Percentiles rank a stretch among this genome's conserved stretches.
These are phyloP conservation scores for Napeogenes inachia DNA, from an alignment of 2,888 invertebrate genomes.

Conservation along the genomic window DNA sequence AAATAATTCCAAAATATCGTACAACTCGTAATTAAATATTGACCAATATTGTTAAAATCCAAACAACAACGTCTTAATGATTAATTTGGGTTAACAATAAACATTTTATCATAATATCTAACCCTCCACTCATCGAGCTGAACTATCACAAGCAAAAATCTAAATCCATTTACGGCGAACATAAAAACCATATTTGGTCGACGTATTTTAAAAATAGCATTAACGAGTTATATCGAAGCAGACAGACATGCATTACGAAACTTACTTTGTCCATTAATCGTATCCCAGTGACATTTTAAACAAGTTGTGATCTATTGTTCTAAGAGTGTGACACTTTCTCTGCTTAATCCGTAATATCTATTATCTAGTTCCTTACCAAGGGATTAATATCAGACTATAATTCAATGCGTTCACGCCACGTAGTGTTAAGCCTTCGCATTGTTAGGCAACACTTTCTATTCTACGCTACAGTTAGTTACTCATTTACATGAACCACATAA, in stretches of 20 bases:
- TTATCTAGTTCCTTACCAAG: slow-evolving; percentile 58
- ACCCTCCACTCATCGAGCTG: slow-evolving; percentile 37
- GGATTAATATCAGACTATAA: slow-evolving; percentile 58
- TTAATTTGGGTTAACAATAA: too few relatives aligned
- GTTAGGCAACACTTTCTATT: slow-evolving; percentile 67
- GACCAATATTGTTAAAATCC: too few relatives aligned
- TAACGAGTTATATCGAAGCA: slow-evolving; percentile 14
- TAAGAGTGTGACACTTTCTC: slow-evolving; percentile 70
- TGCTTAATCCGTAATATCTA: slow-evolving; percentile 55
- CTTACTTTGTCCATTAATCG: slow-evolving; percentile 52
- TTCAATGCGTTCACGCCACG: slow-evolving; percentile 57
- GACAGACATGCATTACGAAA: slow-evolving; percentile 24
- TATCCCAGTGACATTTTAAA: slow-evolving; percentile 62
- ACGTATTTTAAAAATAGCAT: slow-evolving; percentile 19
- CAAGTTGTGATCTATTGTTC: slow-evolving; percentile 66
- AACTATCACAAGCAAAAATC: slow-evolving; percentile 41
- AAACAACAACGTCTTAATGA: too few relatives aligned
- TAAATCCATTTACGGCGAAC: slow-evolving; percentile 36
- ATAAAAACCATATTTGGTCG: slow-evolving; percentile 32
- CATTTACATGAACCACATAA: slow-evolving; percentile 32
- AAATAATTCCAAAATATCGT: too few relatives aligned
- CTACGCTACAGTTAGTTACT: slow-evolving; percentile 31
- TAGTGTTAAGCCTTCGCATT: slow-evolving; percentile 42
- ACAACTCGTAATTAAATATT: too few relatives aligned
- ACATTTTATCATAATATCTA: too few relatives aligned